phyloP scores from a whole-genome alignment of 2,888 invertebrate genomes.

The Pherbina coryleti region DNA sequence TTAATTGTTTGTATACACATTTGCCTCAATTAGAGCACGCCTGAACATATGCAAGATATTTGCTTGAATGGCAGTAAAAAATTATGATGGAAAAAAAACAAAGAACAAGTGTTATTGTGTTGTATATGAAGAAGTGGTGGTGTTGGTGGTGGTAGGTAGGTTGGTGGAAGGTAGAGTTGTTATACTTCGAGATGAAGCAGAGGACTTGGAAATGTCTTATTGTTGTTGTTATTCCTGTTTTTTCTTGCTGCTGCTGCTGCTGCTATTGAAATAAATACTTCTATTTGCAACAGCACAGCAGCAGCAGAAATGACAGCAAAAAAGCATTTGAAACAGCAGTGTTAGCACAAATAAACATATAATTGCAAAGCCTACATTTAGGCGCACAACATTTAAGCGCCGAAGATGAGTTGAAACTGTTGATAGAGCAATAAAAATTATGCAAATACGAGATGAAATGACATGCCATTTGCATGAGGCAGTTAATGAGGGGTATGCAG shows the following conservation, averaged over 20 bases:
- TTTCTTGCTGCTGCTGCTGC: not conserved
- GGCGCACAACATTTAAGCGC: conserved; percentile 33
- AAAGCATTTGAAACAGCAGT: not conserved
- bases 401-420: conserved; percentile 21
- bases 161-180: not conserved
- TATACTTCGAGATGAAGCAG: not conserved
- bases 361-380: conserved; percentile 43
- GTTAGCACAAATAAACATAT: not conserved
- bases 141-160: not conserved
- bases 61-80: not conserved
- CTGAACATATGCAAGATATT: conserved; percentile 26
- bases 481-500: not conserved
- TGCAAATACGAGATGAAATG: not conserved
- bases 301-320: not conserved
- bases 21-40: conserved; percentile 33
- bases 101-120: not conserved
- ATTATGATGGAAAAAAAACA: not conserved
- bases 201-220: too few relatives aligned
- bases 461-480: not conserved
- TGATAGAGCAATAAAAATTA: conserved; percentile 16
- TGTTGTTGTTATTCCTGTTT: not conserved
- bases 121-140: not conserved
- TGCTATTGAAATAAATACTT: not conserved
- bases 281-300: not conserved
- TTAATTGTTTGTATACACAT: conserved; percentile 28